These are phyloP conservation scores for Rhinoptilus africanus DNA, from an alignment of 2,113 vertebrate species.

Conservation along the genomic window DNA sequence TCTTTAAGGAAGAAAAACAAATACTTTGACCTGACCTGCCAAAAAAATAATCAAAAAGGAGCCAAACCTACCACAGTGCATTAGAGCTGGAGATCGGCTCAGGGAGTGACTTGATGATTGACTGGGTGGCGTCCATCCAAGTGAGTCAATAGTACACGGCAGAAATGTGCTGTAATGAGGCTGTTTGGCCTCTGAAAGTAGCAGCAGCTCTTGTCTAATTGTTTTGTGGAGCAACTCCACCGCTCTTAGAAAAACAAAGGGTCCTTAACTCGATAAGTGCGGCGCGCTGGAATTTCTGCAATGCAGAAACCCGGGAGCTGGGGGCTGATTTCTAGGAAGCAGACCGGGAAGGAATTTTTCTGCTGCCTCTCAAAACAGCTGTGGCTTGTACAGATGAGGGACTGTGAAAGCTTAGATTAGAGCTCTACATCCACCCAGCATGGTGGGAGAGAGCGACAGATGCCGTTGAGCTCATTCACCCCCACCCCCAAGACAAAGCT, in stretches of 20 bases:
- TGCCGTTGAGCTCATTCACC: not conserved
- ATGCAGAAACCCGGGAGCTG: not conserved
- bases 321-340: not conserved
- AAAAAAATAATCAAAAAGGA: not conserved
- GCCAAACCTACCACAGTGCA: constrained; percentile 28
- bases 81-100: not conserved
- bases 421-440: not conserved
- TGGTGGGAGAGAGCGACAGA: not conserved
- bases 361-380: not conserved
- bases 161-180: not conserved
- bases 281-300: not conserved
- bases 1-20: constrained; percentile 7
- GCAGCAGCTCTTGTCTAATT: not conserved
- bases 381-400: not conserved
- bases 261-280: not conserved
- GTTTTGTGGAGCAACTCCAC: not conserved
- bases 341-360: not conserved
- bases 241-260: not conserved
- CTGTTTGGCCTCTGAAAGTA: not conserved
- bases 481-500: not conserved
- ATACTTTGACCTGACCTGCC: not conserved
- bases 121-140: not conserved
- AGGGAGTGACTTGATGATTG: not conserved
- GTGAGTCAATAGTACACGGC: not conserved
- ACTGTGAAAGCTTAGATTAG: not conserved